Base-by-base conservation (phyloP, 2,797 vertebrate species). In the Babyrousa celebensis region DNA sequence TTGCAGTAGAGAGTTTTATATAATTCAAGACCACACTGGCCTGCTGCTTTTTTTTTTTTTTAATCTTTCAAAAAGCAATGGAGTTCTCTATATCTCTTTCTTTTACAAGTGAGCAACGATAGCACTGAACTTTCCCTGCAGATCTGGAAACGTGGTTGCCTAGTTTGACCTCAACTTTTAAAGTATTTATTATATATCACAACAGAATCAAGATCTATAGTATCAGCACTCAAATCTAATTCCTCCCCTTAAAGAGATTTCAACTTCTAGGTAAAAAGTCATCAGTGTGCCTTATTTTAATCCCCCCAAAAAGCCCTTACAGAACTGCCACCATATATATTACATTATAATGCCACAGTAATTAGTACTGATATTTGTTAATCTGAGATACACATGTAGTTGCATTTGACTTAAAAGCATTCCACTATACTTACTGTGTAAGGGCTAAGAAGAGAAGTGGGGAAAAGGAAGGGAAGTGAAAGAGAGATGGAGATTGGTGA, bases 131-230 rank as follows among this genome's bases (percentile, higher is more conserved):
- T 72, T 94, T 92, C 48, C 60, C 75, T 78, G 6, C 56, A 95
- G 75, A 96, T 83, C 75, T 89, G 94, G 74, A 85, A 52, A 92
- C 80, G 15, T 74, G 36, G 29, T 54, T 80, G 23, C 70, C 68
- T 56, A 71, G 29, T 27, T 14, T 60, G 94, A 68, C 65, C 32
- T 85, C 84, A 68, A 91, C 54, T 80, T 96, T 79, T 70, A 7
- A 91, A 96, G 85, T 60, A 80, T 79, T 91, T 94, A 65, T 85
- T 77, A 93, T 11, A 91, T 71, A 72, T 80, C 63, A 89, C 52
- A 96, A 85, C 20, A 82, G 43, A 63, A 56, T 54, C 74, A 85
- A 92, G 23, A 48, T 89, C 54, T 80, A 40, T 40, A 89, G 71
- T 48, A 67, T 43, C 25, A 78, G 32, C 29, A 91, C 27, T 71